These are phyloP conservation scores for Adelosebastes latens DNA, from an alignment of 2,797 vertebrate genomes.

Conservation along the genomic window DNA sequence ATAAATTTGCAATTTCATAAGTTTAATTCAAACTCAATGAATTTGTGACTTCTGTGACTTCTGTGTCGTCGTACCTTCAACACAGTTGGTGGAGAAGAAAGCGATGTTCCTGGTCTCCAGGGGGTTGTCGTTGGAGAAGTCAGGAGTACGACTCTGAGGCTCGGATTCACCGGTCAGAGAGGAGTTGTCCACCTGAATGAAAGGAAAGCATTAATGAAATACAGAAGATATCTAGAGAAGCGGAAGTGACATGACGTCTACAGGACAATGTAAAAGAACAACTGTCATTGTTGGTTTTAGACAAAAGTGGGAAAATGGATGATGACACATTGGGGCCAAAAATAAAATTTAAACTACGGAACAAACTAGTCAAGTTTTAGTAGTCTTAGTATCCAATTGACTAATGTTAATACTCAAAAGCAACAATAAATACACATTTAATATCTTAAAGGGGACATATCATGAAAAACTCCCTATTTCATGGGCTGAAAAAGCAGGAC, in stretches of 20 bases:
- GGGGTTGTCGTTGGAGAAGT: conserved; percentile 95
- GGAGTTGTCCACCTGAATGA: conserved; percentile 94
- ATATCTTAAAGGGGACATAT: no score
- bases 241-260: not conserved
- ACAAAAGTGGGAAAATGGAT: no score
- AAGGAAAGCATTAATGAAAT: not conserved
- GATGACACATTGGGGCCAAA: not conserved
- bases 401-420: not conserved
- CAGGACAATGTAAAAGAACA: not conserved
- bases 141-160: conserved; percentile 93
- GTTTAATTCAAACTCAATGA: not conserved
- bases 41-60: not conserved
- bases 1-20: not conserved
- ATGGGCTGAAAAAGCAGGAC: no score
- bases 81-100: conserved; percentile 98
- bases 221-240: not conserved
- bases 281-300: no score
- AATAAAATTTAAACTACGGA: not conserved
- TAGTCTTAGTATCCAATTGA: not conserved
- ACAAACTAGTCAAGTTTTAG: not conserved
- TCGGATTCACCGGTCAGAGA: conserved; percentile 98
- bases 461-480: no score
- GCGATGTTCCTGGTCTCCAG: conserved; percentile 96
- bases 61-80: conserved; percentile 88
- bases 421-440: not conserved